Evolutionary conservation across 2,797 vertebrate genomes (phyloP).

Genomic region (Sciaenops ocellatus): DNA sequence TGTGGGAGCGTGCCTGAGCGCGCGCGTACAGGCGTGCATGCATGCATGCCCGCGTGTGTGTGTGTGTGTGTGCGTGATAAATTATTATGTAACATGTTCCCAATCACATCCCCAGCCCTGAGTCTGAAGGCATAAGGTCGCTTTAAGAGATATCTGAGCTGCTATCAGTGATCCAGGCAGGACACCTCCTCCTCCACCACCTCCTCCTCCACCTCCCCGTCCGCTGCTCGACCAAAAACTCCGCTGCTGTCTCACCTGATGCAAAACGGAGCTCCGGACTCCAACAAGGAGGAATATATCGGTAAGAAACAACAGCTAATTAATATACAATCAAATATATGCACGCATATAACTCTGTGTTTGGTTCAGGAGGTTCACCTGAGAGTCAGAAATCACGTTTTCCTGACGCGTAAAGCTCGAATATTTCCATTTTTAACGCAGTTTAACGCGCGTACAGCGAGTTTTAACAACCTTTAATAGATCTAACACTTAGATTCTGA

Average conservation of each 20-base stretch:
- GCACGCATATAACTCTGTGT: background rate
- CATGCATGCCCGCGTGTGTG: too few relatives aligned
- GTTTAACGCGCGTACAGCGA: background rate
- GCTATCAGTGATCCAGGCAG: conserved; percentile 41
- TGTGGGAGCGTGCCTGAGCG: conserved; percentile 19
- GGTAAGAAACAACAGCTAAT: conserved; percentile 59
- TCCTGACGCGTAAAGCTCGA: background rate
- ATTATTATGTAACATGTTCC: conserved; percentile 79
- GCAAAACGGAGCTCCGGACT: conserved; percentile 31
- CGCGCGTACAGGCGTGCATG: background rate
- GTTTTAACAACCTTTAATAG: conserved; percentile 11
- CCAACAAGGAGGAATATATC: conserved; percentile 4
- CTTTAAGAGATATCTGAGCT: conserved; percentile 66
- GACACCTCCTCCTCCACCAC: conserved; percentile 42
- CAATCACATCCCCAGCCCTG: conserved; percentile 66
- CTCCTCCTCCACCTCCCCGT: conserved; percentile 15
- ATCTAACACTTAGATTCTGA: too few relatives aligned
- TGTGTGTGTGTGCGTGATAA: conserved; percentile 30
- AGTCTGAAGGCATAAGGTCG: conserved; percentile 65
- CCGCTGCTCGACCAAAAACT: conserved; percentile 42
- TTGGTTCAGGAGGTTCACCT: background rate
- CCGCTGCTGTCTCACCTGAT: conserved; percentile 64
- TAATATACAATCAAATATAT: background rate
- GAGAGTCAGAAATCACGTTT: conserved; percentile 30
- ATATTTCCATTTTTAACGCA: background rate